phyloP scores from a whole-genome alignment of 1,140 invertebrate species.

The Drosophila ironensis region DNA sequence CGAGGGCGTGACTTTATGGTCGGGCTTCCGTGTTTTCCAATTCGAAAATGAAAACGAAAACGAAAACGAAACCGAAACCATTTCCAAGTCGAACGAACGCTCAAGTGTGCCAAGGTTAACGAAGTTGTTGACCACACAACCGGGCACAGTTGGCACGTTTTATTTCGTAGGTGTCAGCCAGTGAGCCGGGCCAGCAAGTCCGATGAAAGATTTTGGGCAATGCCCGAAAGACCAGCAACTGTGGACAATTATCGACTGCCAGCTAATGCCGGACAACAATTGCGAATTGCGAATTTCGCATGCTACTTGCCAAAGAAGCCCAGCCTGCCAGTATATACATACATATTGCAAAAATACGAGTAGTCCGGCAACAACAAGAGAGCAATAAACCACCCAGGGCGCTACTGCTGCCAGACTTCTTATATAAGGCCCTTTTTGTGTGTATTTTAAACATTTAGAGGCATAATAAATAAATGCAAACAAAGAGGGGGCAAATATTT shows the following conservation, averaged over 20 bases:
- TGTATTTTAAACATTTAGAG: too few species aligned
- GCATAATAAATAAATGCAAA: slow-evolving; percentile 42
- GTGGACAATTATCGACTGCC: slow-evolving; percentile 38
- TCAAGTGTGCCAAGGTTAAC: slow-evolving; percentile 70
- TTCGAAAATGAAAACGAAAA: neutral
- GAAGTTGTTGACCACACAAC: slow-evolving; percentile 37
- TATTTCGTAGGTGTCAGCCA: slow-evolving; percentile 67
- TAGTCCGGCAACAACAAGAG: slow-evolving; percentile 3
- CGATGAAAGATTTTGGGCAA: slow-evolving; percentile 25
- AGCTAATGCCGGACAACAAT: slow-evolving; percentile 62
- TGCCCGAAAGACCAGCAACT: too few species aligned
- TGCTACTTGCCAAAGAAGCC: slow-evolving; percentile 16
- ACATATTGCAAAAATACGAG: slow-evolving; percentile 18
- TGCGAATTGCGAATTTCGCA: slow-evolving; percentile 49
- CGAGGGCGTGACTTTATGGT: slow-evolving; percentile 11
- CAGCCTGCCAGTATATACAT: neutral
- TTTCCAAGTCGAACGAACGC: slow-evolving; percentile 7
- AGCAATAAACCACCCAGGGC: slow-evolving; percentile 69
- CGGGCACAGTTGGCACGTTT: slow-evolving; percentile 50
- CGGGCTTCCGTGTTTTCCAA: slow-evolving; percentile 23
- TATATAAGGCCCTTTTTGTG: slow-evolving; percentile 69
- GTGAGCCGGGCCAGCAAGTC: neutral
- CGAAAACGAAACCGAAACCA: neutral
- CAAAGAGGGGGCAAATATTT: slow-evolving; percentile 61
- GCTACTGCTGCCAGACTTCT: slow-evolving; percentile 33